Evolutionary conservation across 2,797 vertebrate genomes (phyloP), one percentile per base, ranked within the genome.

Genomic region (Thunnus albacares): DNA sequence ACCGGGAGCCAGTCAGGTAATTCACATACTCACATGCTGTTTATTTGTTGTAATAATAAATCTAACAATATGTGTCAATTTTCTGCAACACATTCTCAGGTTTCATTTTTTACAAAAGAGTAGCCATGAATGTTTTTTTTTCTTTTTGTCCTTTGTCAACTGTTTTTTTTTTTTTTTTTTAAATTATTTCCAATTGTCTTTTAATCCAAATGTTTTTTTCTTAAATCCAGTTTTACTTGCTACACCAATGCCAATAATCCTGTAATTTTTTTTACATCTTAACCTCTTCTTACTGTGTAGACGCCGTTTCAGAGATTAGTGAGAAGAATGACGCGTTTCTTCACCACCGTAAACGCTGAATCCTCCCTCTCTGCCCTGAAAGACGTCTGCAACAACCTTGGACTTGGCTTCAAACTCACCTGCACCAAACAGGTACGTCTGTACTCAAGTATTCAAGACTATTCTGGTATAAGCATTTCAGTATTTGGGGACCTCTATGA

Each of bases 1-100:
- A 0, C 98, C 98, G 0, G 97, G 98, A 59, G 96, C 98, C 83
- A 99, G 98, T 58, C 98, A 99, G 97, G 98, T 99, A 91, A 73
- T 6, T 63, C 18, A 10, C 47, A 35, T 41, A 20, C 38, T 43
- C 35, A 3, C 47, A 51, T 51, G 9, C 47, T n/a, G 18, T 9
- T 51, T 4, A 8, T 73, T 51, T 51, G 7, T 18, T 73, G 43
- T 12, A 8, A 18, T 0, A 22, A 28, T 22, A 30, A 28, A 41
- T 73, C 13, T 71, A 38, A 55, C 18, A 64, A 33, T 1, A 17
- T 65, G 17, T 74, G 28, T 7, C 11, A 49, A 55, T 22, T 28
- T 71, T 51, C 13, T 38, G 17, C n/a, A 38, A 35, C 53, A 24
- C 30, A 12, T 28, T 10, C 6, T 58, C 18, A 15, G 52, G 26